Conservation (phyloP, 2,888 invertebrate species). For the Nymphalis urticae region DNA sequence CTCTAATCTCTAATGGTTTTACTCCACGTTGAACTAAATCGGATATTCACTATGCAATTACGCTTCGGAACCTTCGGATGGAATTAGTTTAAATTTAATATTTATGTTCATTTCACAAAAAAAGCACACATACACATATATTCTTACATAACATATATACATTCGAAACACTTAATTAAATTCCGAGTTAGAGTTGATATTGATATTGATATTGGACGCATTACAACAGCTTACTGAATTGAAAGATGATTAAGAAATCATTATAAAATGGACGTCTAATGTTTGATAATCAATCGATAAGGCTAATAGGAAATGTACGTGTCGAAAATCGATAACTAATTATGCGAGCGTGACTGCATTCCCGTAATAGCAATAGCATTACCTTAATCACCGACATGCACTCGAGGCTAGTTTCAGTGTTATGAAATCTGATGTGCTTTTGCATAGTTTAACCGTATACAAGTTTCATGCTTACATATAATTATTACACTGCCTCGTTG, state of each 20-base stretch:
- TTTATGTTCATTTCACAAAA: too few relatives aligned
- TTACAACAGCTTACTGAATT: background rate
- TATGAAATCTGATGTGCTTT: constrained; percentile 18
- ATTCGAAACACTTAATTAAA: too few relatives aligned
- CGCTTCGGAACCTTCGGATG: too few relatives aligned
- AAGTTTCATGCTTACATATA: background rate
- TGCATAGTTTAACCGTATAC: background rate
- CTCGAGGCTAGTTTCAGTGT: constrained; percentile 19
- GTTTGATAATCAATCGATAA: constrained; percentile 28
- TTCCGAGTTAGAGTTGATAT: too few relatives aligned
- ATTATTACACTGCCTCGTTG: background rate
- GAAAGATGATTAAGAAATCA: background rate
- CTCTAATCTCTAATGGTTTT: too few relatives aligned
- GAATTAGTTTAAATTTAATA: too few relatives aligned
- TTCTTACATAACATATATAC: too few relatives aligned
- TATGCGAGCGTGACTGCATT: constrained; percentile 37
- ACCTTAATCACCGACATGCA: constrained; percentile 59
- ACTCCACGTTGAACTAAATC: too few relatives aligned
- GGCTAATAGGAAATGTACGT: constrained; percentile 42
- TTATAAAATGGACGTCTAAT: background rate
- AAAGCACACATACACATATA: too few relatives aligned
- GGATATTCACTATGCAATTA: too few relatives aligned
- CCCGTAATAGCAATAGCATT: constrained; percentile 57
- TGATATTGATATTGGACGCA: too few relatives aligned
- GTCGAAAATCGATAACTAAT: constrained; percentile 48